phyloP scores from a whole-genome alignment of 2,113 vertebrate species.

The Falcunculus frontatus region DNA sequence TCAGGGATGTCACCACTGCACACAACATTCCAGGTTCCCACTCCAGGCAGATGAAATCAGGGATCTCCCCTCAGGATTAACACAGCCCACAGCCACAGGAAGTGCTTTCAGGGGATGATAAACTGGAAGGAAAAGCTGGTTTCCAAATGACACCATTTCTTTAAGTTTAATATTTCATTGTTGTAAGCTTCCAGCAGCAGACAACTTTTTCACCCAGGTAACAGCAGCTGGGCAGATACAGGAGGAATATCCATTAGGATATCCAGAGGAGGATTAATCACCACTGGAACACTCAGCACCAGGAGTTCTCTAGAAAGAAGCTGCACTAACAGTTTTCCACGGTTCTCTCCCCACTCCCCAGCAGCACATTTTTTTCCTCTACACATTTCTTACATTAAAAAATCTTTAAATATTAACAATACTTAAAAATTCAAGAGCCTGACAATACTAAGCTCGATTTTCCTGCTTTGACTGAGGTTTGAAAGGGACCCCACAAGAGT shows the following conservation, averaged over 20 bases:
- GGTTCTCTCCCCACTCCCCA: no score
- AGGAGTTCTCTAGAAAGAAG: neutral
- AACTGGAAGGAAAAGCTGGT: neutral
- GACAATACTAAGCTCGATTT: neutral
- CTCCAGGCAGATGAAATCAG: neutral
- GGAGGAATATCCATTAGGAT: neutral
- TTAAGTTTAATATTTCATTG: neutral
- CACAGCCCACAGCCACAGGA: neutral
- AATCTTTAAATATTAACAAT: neutral
- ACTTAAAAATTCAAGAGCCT: neutral
- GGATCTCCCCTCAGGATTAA: neutral
- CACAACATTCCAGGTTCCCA: neutral
- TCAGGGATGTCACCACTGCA: fast-evolving
- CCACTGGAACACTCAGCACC: neutral
- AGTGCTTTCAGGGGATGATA: neutral
- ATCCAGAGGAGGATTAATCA: neutral
- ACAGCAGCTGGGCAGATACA: neutral
- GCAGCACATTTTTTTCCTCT: neutral
- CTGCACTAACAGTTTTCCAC: neutral
- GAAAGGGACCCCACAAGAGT: neutral
- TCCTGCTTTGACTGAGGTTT: neutral
- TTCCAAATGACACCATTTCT: neutral
- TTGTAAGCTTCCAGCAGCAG: neutral
- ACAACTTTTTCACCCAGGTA: neutral
- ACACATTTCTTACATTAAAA: neutral